Conservation (phyloP, 2,888 invertebrate genomes). For the Beris morrisii region DNA sequence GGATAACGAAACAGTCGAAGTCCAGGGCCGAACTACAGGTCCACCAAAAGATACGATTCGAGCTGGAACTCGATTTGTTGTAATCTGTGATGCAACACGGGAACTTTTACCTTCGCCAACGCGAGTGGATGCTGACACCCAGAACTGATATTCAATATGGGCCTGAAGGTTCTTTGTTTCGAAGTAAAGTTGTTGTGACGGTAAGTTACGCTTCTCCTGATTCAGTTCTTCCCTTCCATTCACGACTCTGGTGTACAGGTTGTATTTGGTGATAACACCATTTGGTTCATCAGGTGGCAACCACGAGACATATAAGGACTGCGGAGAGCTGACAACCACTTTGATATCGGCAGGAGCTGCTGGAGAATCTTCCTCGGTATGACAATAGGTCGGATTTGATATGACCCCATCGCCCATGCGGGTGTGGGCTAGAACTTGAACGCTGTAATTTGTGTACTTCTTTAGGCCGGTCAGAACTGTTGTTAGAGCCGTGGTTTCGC, state of each 20-base stretch:
- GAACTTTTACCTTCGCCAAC: conserved; percentile 78
- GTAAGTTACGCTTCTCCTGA: conserved; percentile 67
- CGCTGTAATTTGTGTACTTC: conserved; percentile 79
- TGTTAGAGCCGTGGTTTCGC: conserved; percentile 70
- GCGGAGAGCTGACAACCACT: conserved; percentile 73
- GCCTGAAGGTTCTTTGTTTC: conserved; percentile 70
- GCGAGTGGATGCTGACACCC: conserved; percentile 76
- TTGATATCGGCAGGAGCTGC: conserved; percentile 79
- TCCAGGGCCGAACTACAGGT: conserved; percentile 66
- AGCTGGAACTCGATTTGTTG: conserved; percentile 67
- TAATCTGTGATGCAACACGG: conserved; percentile 67
- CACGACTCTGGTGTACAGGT: conserved; percentile 68
- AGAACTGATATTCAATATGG: conserved; percentile 75
- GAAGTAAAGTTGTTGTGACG: conserved; percentile 65
- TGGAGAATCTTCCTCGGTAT: conserved; percentile 81
- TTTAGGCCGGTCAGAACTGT: conserved; percentile 70
- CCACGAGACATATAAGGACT: conserved; percentile 78
- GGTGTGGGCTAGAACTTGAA: conserved; percentile 77
- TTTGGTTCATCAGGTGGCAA: conserved; percentile 73
- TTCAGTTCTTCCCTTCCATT: conserved; percentile 70
- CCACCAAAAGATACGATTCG: conserved; percentile 73
- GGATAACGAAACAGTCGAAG: conserved; percentile 64
- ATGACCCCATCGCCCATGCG: conserved; percentile 75
- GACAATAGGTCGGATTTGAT: conserved; percentile 69
- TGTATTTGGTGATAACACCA: conserved; percentile 76